Conservation (phyloP, 2,797 vertebrate species). For the Ptychadena robeensis region DNA sequence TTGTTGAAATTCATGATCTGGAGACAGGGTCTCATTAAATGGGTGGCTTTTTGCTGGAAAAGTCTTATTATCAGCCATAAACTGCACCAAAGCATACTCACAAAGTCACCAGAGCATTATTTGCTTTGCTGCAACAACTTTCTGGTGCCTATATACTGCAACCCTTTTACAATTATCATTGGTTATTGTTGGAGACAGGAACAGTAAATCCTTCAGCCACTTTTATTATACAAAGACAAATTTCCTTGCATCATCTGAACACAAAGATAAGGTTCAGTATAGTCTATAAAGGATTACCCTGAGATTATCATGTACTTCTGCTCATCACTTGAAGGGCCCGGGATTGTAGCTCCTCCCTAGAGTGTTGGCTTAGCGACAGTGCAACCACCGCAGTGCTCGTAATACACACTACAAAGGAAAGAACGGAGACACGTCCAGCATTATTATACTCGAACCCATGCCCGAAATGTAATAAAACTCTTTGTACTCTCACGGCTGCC, state of each 20-base stretch:
- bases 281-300: neutral
- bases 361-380: neutral
- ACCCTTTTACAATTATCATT: neutral
- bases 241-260: neutral
- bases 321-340: neutral
- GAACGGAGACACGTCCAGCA: slow-evolving; percentile 1
- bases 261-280: neutral
- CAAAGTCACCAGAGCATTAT: too few relatives aligned
- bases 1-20: too few relatives aligned
- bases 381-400: slow-evolving; percentile 12
- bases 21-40: too few relatives aligned
- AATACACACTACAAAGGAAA: slow-evolving; percentile 37
- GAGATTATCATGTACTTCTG: neutral
- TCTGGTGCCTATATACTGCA: too few relatives aligned
- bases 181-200: neutral
- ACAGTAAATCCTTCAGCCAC: neutral
- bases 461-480: slow-evolving; percentile 47
- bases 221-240: neutral
- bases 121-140: too few relatives aligned
- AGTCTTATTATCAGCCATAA: neutral
- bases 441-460: slow-evolving; percentile 33
- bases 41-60: too few relatives aligned
- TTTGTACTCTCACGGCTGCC: slow-evolving; percentile 36
- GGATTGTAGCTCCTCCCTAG: neutral
- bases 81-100: too few relatives aligned